Conservation (phyloP, 2,888 invertebrate genomes). For the Trichogramma dendrolimi region DNA sequence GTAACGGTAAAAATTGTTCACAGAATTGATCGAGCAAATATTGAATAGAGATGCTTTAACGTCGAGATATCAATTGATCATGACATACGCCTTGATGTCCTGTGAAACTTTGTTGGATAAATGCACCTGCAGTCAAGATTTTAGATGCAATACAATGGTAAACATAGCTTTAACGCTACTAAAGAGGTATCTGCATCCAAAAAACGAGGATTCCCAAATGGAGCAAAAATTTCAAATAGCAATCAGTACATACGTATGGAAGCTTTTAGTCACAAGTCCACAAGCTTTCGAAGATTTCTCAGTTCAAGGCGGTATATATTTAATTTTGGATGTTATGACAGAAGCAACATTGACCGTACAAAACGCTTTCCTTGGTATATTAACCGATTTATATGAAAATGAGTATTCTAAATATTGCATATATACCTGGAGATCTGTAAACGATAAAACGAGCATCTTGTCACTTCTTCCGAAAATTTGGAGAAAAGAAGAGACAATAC, state of each 20-base stretch:
- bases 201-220: conserved; percentile 40
- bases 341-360: conserved; percentile 44
- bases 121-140: conserved; percentile 20
- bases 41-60: conserved; percentile 33
- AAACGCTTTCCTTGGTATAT: conserved; percentile 47
- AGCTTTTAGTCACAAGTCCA: conserved; percentile 41
- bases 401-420: conserved; percentile 48
- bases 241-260: conserved; percentile 51
- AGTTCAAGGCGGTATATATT: conserved; percentile 45
- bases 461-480: conserved; percentile 50
- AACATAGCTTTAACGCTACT: conserved; percentile 33
- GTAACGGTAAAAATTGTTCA: neutral
- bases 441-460: conserved; percentile 43
- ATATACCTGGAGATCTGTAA: conserved; percentile 51
- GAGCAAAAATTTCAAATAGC: conserved; percentile 49
- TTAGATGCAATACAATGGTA: conserved; percentile 31
- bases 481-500: conserved; percentile 49
- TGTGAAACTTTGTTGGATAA: conserved; percentile 35
- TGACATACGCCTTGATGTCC: conserved; percentile 38
- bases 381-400: conserved; percentile 50
- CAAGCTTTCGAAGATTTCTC: conserved; percentile 44
- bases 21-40: conserved; percentile 34
- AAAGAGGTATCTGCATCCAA: conserved; percentile 32
- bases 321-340: conserved; percentile 51
- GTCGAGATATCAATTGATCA: conserved; percentile 36